Base-by-base conservation (phyloP, 2,113 vertebrate species). In the Eira barbara region DNA sequence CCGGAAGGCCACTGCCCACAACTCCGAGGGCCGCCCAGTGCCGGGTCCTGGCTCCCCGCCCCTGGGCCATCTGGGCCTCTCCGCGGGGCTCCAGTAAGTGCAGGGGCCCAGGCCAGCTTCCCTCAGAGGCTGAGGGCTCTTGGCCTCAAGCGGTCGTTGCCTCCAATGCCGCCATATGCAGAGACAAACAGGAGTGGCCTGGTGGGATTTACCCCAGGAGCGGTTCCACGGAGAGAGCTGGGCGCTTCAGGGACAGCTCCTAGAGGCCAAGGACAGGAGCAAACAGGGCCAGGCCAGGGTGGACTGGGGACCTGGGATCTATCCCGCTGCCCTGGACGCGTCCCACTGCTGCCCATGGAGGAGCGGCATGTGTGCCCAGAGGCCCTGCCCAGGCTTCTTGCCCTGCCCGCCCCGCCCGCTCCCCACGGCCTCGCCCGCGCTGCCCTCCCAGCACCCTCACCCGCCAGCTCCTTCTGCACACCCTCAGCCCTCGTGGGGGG, bases 121-220 rank as follows among this genome's bases (percentile, higher is more conserved):
- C 25, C 52, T 25, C 42, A 8, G 9, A 17, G 34, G 57, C 39
- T 8, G 5, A 34, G 9, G 5, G 39, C 74, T 31, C 91, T 36
- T 3, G 25, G 39, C 63, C 63, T 55, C 15, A 34, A 3, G 31
- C 4, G 29, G n/a, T 10, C 13, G 0, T 20, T 1, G 29, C n/a
- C 18, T 11, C 52, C n/a, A 11, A 0, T 0, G 4, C 11, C 0
- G 0, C 10, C 93, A 14, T 42, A 23, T 3, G 52, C n/a, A 59
- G 49, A 17, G 52, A 18, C 0, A 0, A 11, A 23, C 27, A 3
- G 0, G 0, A 27, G 69, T 61, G 4, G 31, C 2, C 29, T 31
- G 9, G 12, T 39, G 55, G 9, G 8, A 0, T 2, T 17, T 10
- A 6, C 17, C 34, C 18, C 52, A 1, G 59, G 73, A 31, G 18